phyloP scores from a whole-genome alignment of 2,113 vertebrate species.

The Struthio camelus region DNA sequence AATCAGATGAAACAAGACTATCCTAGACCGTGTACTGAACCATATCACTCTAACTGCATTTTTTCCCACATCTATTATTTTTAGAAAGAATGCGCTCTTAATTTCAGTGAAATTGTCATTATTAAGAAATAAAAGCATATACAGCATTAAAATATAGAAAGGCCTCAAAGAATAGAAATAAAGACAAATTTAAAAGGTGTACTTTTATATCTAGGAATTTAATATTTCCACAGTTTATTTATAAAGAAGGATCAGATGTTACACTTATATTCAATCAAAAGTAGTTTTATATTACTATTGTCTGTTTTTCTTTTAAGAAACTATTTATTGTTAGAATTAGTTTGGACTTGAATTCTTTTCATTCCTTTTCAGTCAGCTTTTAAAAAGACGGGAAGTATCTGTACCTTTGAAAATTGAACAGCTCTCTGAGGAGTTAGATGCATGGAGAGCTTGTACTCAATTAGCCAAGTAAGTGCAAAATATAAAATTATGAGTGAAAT shows the following conservation, averaged over 20 bases:
- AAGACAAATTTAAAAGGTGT: neutral
- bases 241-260: neutral
- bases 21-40: neutral
- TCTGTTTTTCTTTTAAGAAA: neutral
- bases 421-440: conserved; percentile 90
- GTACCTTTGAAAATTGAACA: conserved; percentile 91
- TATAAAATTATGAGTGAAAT: neutral
- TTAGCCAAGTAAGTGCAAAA: conserved; percentile 75
- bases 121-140: neutral
- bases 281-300: neutral
- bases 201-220: neutral
- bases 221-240: neutral
- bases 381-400: conserved; percentile 90
- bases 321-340: neutral
- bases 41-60: neutral
- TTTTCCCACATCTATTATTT: neutral
- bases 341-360: conserved; percentile 24
- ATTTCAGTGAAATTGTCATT: neutral
- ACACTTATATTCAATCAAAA: neutral
- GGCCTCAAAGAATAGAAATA: neutral
- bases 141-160: neutral
- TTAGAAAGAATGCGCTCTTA: neutral
- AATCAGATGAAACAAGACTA: neutral
- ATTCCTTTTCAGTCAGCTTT: conserved; percentile 85
- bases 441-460: conserved; percentile 88